phyloP scores from a whole-genome alignment of 2,113 vertebrate genomes.

The Pseudois nayaur region DNA sequence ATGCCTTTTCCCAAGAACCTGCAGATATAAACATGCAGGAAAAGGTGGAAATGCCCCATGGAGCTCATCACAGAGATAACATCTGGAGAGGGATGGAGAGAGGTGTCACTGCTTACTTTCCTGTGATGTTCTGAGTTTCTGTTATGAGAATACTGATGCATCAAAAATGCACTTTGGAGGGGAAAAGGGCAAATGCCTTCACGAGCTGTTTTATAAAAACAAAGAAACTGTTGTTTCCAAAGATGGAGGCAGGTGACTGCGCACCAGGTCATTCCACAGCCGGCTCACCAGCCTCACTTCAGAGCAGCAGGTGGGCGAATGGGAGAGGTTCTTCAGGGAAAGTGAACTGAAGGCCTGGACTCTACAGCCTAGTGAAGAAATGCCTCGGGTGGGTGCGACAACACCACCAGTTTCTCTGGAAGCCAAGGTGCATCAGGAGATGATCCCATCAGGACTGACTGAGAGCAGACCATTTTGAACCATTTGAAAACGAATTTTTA shows the following conservation, averaged over 20 bases:
- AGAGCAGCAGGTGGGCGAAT: neutral
- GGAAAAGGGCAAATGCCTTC: neutral
- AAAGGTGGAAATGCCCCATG: too few relatives aligned
- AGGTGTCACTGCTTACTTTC: accelerated
- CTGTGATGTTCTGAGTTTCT: neutral
- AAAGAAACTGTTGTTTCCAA: neutral
- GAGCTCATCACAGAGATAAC: too few relatives aligned
- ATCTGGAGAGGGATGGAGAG: neutral
- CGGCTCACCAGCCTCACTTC: neutral
- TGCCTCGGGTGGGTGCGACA: accelerated
- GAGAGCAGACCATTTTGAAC: accelerated
- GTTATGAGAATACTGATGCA: neutral
- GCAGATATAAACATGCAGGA: accelerated
- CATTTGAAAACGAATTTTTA: neutral
- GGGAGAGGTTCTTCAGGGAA: neutral
- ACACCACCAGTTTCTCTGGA: neutral
- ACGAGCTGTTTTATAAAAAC: neutral
- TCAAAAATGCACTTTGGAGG: neutral
- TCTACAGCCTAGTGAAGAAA: neutral
- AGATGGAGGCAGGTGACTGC: accelerated
- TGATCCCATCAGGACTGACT: accelerated
- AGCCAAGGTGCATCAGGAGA: accelerated
- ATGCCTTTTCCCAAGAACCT: neutral
- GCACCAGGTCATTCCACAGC: accelerated
- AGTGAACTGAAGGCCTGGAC: neutral